Evolutionary conservation across 2,888 invertebrate species (phyloP), one percentile per base, ranked within the genome.

Genomic region (Leucoptera coffeella): DNA sequence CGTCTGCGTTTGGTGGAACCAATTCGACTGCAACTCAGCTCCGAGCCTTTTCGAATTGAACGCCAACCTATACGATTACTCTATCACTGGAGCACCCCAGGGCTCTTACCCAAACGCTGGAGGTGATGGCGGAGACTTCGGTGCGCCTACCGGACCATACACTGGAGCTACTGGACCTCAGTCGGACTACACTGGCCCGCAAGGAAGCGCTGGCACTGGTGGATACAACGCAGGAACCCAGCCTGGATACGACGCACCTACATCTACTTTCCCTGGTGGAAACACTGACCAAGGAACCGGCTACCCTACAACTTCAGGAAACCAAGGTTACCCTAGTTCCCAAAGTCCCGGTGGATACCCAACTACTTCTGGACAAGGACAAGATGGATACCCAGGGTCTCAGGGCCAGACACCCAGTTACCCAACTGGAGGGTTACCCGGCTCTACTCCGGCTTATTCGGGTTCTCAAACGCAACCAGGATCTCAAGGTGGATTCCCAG

Each of bases 1-100:
- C 28, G 90, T 89, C 14, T 92, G 92, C 43, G 90, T 91, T 7
- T 92, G 91, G 91, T 91, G 91, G 91, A 85, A 88, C 50, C 87
- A 88, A 46, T 90, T 90, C 41, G 85, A 88, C 41, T 92, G 91
- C 41, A 79, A 76, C 34, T 75, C 80, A 2, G 88, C 91, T 1
- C 81, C 85, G 9, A 75, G 77, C 9, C 65, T 87, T 2, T 91
- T 78, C 45, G 77, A 75, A 28, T 69, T 89, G 27, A 92, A 92
- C 47, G 84, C 83, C 25, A 82, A 86, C 38, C 73, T 90, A 19
- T 89, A 89, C 37, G 85, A 87, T 44, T 84, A 85, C 38, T 75
- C 79, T 0, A 80, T 78, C 32, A 74, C 52, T 31, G 77, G 77
- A 12, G 42, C 46, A 19, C 36, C 37, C 4, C 35, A 36, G 27